Conservation (phyloP, 2,888 invertebrate genomes). For the Sesia apiformis region DNA sequence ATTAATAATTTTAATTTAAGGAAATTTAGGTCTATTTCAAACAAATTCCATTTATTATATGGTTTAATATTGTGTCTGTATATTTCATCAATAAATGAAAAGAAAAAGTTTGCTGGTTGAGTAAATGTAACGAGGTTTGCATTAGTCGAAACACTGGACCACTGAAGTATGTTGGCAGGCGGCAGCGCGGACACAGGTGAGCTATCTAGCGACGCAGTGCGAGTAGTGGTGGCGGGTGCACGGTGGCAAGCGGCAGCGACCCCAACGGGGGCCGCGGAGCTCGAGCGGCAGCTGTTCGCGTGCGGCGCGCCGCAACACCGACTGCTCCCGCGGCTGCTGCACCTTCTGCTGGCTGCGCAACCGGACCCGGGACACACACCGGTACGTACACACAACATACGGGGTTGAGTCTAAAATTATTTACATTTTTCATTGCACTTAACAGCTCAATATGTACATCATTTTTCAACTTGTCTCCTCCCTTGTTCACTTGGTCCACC, state of each 20-base stretch:
- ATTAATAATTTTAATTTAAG: too few species aligned
- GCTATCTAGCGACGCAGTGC: conserved; percentile 42
- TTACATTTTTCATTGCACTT: too few species aligned
- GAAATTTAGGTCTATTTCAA: too few species aligned
- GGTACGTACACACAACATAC: background rate
- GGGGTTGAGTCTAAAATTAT: too few species aligned
- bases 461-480: too few species aligned
- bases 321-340: conserved; percentile 61
- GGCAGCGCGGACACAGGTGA: conserved; percentile 16
- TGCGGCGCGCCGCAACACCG: conserved; percentile 59
- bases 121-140: background rate
- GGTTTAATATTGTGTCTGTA: too few species aligned
- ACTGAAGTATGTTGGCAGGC: conserved; percentile 12
- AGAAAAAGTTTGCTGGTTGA: too few species aligned
- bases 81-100: too few species aligned
- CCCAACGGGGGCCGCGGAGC: conserved; percentile 39
- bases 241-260: conserved; percentile 51
- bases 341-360: conserved; percentile 37
- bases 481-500: too few species aligned
- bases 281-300: conserved; percentile 57
- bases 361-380: background rate
- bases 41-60: too few species aligned
- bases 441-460: too few species aligned
- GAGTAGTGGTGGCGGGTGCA: conserved; percentile 57
- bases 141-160: background rate